phyloP scores from a whole-genome alignment of 1,140 invertebrate species.

The Drosophila mojavensis region DNA sequence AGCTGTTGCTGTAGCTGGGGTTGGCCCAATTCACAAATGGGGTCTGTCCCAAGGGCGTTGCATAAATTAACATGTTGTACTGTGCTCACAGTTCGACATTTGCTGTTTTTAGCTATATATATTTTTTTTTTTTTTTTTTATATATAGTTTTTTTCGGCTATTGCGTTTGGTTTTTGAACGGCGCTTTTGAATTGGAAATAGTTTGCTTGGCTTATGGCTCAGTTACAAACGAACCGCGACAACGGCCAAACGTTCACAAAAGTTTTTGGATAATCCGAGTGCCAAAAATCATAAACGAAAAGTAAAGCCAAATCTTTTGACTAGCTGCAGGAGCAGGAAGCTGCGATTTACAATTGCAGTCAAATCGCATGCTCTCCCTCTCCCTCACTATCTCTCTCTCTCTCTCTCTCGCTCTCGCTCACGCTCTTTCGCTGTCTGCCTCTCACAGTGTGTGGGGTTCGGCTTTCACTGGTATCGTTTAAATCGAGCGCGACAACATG shows the following conservation, averaged over 20 bases:
- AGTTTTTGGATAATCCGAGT: conserved; percentile 15
- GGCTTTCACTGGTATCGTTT: conserved; percentile 71
- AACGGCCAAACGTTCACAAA: conserved; percentile 3
- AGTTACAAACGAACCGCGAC: conserved; percentile 71
- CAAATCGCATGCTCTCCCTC: too few relatives aligned
- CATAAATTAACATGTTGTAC: conserved; percentile 69
- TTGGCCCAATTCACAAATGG: conserved; percentile 49
- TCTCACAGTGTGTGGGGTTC: conserved; percentile 23
- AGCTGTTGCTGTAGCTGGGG: not conserved
- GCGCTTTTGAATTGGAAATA: conserved; percentile 27
- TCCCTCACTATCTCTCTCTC: not conserved
- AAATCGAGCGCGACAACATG: conserved; percentile 39
- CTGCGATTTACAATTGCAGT: too few relatives aligned
- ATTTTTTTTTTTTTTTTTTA: conserved; percentile 5
- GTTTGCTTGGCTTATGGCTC: conserved; percentile 44
- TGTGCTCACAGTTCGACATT: conserved; percentile 7
- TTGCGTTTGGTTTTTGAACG: conserved; percentile 42
- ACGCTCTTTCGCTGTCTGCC: not conserved
- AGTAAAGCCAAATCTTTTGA: not conserved
- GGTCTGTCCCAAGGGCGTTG: conserved; percentile 70
- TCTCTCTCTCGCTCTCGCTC: not conserved
- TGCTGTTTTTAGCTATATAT: not conserved
- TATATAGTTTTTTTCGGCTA: not conserved
- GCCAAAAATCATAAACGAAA: conserved; percentile 11
- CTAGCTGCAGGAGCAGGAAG: conserved; percentile 32